Evolutionary conservation across 2,888 invertebrate genomes (phyloP).

Genomic region (Lasioglossum figueresi): DNA sequence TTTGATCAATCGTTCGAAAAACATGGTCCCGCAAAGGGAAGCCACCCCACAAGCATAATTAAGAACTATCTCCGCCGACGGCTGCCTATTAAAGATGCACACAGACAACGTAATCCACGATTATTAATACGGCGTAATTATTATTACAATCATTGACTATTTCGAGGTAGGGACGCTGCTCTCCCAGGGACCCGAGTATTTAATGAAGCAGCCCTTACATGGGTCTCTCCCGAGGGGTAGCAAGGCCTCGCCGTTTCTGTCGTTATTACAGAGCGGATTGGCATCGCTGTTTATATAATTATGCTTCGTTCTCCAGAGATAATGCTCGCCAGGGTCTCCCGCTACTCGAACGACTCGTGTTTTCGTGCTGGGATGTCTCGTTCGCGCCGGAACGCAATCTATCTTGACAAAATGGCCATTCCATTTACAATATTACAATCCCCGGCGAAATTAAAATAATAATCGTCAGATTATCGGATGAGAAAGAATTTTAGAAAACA

Average conservation of each 20-base stretch:
- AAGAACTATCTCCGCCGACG: conserved; percentile 25
- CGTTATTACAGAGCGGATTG: conserved; percentile 68
- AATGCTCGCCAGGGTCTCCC: conserved; percentile 30
- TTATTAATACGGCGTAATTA: conserved; percentile 70
- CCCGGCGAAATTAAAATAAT: neutral
- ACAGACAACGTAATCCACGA: conserved; percentile 48
- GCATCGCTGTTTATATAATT: conserved; percentile 75
- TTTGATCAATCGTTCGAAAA: neutral
- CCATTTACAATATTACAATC: neutral
- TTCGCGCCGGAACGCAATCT: neutral
- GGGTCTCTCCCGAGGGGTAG: conserved; percentile 67
- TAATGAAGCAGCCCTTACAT: conserved; percentile 73
- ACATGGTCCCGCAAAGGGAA: neutral
- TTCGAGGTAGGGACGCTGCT: conserved; percentile 32
- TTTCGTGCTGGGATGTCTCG: conserved; percentile 12
- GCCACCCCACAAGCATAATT: conserved; percentile 1
- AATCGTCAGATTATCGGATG: neutral
- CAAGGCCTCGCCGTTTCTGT: conserved; percentile 59
- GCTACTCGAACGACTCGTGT: conserved; percentile 48
- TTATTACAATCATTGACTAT: conserved; percentile 67
- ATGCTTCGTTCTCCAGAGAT: conserved; percentile 61
- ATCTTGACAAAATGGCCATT: neutral
- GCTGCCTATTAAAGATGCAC: conserved; percentile 40
- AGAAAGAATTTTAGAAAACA: neutral
- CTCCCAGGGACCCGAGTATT: conserved; percentile 66